Evolutionary conservation across 2,888 invertebrate species (phyloP), one percentile per base, ranked within the genome.

Genomic region (Auanema freiburgensis): DNA sequence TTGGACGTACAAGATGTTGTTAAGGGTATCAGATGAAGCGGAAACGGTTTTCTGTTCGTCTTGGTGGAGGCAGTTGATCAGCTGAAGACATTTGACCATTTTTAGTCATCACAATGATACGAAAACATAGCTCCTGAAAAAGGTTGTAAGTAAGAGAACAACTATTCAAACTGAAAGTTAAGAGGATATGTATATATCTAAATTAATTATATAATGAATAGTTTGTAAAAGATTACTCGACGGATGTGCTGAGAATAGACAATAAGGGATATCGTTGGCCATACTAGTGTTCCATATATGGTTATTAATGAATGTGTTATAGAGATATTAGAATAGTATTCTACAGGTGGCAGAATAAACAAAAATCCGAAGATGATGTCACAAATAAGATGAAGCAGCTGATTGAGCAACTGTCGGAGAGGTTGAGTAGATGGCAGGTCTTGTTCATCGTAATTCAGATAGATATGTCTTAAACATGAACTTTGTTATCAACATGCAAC

Each of bases 291-390:
- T 57, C 62, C 62, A 57, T 57, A 62, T 21, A 57, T 46, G 16
- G 62, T 57, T 10, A 62, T 11, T 5, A 62, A n/a, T 4, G 62
- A 62, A 62, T 62, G 62, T 41, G 52, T n/a, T 10, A 62, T 57
- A 52, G 23, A 21, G 3, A 21, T 21, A 46, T 46, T 24, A 18
- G n/a, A 16, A 41, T 40, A 11, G 8, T 49, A 33, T 24, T 46
- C 23, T 2, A 50, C 18, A 24, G 51, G 46, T n/a, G 62, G 62
- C 5, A 62, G 41, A 5, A 62, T 41, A 2, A 62, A 11, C 16
- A 62, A 44, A 12, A 56, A 12, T 25, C 62, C 56, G 25, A 49
- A 62, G 16, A 57, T 51, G 25, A 57, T 40, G 41, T 62, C 62
- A 46, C 62, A 62, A 18, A 23, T 49, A 21, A 62, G 16, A 21